A percentile compares a stretch with the other conserved stretches of the same genome.
Conservation (phyloP, 2,797 vertebrate genomes). For the Onychomys leucogaster region DNA sequence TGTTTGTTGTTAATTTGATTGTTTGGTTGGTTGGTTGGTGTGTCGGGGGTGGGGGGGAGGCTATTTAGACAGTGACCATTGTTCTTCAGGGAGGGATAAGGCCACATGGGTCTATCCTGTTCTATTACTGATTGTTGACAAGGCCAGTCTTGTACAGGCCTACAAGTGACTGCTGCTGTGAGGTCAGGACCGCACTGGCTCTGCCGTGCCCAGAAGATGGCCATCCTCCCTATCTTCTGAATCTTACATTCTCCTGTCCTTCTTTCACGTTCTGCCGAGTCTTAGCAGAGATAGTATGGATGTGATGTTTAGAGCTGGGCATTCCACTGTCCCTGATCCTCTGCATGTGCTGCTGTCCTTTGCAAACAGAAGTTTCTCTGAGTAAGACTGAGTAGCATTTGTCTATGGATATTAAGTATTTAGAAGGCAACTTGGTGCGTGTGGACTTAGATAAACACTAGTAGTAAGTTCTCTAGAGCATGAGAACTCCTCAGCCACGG, state of each 20-base stretch:
- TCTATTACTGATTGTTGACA: neutral
- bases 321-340: neutral
- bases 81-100: too few species aligned
- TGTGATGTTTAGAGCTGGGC: neutral
- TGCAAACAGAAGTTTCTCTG: neutral
- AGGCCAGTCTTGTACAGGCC: neutral
- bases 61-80: neutral
- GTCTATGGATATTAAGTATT: neutral
- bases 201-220: neutral
- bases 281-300: too few species aligned
- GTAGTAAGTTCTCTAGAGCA: neutral
- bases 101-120: neutral
- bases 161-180: neutral
- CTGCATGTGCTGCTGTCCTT: neutral
- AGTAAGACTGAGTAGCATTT: neutral
- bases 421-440: neutral
- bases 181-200: neutral
- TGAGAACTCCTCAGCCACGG: neutral
- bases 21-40: neutral
- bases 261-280: neutral
- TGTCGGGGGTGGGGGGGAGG: accelerated
- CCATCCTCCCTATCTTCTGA: neutral
- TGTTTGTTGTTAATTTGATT: neutral
- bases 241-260: neutral
- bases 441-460: neutral